Conservation (phyloP, 2,888 invertebrate species). For the Operophtera brumata region DNA sequence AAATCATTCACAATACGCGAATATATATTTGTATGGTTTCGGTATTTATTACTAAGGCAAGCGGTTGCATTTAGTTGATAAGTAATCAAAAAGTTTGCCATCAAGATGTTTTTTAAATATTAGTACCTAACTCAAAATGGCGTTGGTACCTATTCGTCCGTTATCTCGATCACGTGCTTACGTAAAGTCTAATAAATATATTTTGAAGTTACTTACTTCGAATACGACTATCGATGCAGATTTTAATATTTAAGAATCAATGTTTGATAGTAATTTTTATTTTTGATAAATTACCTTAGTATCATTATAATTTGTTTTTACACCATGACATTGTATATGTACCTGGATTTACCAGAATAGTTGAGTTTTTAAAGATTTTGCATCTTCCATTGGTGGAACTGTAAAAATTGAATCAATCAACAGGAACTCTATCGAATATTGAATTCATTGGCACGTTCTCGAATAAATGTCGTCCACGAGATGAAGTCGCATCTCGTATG, state of each 20-base stretch:
- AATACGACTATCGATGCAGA: background rate
- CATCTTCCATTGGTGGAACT: background rate
- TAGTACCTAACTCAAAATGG: too few relatives aligned
- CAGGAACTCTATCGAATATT: too few relatives aligned
- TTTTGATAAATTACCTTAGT: background rate
- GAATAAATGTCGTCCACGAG: too few relatives aligned
- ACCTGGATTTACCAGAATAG: background rate
- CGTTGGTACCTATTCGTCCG: background rate
- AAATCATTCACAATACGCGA: background rate
- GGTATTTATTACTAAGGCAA: background rate
- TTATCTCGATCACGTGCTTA: background rate
- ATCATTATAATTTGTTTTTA: constrained; percentile 21
- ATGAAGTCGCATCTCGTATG: too few relatives aligned
- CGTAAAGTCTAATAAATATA: background rate
- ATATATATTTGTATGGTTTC: background rate
- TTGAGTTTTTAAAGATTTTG: background rate
- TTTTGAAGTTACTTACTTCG: constrained; percentile 1
- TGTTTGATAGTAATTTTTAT: constrained; percentile 1
- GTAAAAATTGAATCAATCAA: background rate
- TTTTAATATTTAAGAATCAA: constrained; percentile 1
- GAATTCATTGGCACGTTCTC: background rate
- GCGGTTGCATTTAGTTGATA: background rate
- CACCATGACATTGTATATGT: constrained; percentile 45
- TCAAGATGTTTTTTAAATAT: background rate
- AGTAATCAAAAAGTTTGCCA: background rate